phyloP scores from a whole-genome alignment of 2,888 invertebrate species.

The Cheilosia vulpina region DNA sequence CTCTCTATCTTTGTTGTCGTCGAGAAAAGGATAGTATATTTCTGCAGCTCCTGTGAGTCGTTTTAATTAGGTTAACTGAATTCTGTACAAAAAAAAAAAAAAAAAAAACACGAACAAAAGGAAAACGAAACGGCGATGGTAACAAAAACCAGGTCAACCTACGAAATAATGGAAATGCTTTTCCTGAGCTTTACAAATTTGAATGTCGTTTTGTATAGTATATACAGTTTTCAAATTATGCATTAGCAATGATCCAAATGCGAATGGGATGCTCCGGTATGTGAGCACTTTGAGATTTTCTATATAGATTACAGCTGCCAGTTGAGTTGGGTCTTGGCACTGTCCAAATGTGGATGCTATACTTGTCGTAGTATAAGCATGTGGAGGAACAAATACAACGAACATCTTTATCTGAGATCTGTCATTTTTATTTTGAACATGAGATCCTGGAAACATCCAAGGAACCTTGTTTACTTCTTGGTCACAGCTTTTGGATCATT shows the following conservation, averaged over 20 bases:
- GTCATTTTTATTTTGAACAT: no score
- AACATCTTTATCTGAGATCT: no score
- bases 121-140: not conserved
- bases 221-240: slow-evolving; percentile 12
- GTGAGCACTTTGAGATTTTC: not conserved
- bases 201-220: not conserved
- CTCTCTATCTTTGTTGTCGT: not conserved
- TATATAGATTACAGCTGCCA: not conserved
- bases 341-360: no score
- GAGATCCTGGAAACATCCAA: no score
- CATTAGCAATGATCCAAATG: slow-evolving; percentile 19
- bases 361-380: no score
- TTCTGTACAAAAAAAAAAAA: not conserved
- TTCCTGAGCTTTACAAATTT: not conserved
- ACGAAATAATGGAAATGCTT: slow-evolving; percentile 23
- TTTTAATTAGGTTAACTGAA: slow-evolving; percentile 49
- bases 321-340: not conserved
- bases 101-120: not conserved
- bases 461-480: no score
- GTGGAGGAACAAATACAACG: no score
- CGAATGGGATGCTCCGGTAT: not conserved
- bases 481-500: no score
- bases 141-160: slow-evolving; percentile 33
- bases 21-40: not conserved
- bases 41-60: slow-evolving; percentile 6